A percentile compares a stretch with the other conserved stretches of the same genome.
Evolutionary conservation across 2,797 vertebrate genomes (phyloP).

Genomic region (Scolopax rusticola): DNA sequence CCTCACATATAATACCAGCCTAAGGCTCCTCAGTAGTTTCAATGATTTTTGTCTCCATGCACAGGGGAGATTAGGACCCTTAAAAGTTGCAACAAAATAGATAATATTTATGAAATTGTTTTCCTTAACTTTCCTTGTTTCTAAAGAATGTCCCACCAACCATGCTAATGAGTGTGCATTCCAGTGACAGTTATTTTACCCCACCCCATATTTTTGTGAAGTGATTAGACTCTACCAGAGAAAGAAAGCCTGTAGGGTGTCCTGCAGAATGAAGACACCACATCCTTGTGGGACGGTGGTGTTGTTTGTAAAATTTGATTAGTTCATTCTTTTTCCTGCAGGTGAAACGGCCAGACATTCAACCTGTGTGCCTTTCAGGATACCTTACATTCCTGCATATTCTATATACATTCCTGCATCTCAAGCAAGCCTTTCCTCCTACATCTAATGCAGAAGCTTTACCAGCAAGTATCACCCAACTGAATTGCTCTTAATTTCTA

Average conservation of each 20-base stretch:
- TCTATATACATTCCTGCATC: neutral
- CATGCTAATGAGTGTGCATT: neutral
- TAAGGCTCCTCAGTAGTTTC: neutral
- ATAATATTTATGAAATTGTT: neutral
- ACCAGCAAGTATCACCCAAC: neutral
- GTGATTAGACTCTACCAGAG: neutral
- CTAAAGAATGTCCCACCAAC: neutral
- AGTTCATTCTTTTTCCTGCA: neutral
- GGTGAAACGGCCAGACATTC: neutral
- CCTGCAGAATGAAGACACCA: neutral
- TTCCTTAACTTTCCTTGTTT: neutral
- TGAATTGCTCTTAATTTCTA: neutral
- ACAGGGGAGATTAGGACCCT: neutral
- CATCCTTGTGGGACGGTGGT: neutral
- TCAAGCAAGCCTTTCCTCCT: neutral
- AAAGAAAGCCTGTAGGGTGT: neutral
- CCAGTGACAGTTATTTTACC: neutral
- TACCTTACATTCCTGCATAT: neutral
- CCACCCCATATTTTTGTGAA: neutral
- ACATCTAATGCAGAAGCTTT: neutral
- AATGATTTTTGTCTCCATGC: neutral
- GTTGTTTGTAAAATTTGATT: neutral
- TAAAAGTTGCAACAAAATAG: neutral
- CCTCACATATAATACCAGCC: neutral
- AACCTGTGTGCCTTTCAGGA: neutral